Evolutionary conservation across 1,140 invertebrate species (phyloP).

Genomic region (Procambarus virginalis): DNA sequence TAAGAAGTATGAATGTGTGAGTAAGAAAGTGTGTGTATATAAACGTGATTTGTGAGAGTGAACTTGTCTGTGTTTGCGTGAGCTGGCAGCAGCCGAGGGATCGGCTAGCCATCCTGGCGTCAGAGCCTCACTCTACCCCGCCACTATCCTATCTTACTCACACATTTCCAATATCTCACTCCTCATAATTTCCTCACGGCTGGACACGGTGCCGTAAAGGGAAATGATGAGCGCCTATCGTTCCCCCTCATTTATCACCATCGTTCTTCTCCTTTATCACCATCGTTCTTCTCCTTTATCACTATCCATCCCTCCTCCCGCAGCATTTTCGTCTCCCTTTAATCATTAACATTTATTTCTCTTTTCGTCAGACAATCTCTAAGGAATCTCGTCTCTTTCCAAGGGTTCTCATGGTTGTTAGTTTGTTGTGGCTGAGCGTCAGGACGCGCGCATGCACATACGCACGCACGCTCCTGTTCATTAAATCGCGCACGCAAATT

Average conservation of each 20-base stretch:
- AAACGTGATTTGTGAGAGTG: no score
- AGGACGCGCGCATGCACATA: no score
- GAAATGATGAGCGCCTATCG: conserved; percentile 27
- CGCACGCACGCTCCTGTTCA: no score
- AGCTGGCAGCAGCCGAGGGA: no score
- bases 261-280: neutral
- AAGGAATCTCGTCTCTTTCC: neutral
- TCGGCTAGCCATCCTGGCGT: neutral
- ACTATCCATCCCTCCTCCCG: no score
- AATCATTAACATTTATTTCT: neutral
- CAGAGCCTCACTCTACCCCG: neutral
- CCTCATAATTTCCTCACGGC: conserved; percentile 22
- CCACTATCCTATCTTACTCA: conserved; percentile 9
- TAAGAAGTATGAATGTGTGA: no score
- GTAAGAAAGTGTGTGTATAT: no score
- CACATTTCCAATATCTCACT: conserved; percentile 4
- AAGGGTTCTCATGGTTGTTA: no score
- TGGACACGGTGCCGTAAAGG: conserved; percentile 24
- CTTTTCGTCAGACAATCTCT: neutral
- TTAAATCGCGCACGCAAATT: no score
- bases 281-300: neutral
- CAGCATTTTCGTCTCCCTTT: no score
- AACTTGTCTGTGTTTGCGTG: no score
- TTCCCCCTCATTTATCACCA: neutral
- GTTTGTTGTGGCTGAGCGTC: no score